Conservation (phyloP, 2,888 invertebrate genomes). For the Nasonia oneida region DNA sequence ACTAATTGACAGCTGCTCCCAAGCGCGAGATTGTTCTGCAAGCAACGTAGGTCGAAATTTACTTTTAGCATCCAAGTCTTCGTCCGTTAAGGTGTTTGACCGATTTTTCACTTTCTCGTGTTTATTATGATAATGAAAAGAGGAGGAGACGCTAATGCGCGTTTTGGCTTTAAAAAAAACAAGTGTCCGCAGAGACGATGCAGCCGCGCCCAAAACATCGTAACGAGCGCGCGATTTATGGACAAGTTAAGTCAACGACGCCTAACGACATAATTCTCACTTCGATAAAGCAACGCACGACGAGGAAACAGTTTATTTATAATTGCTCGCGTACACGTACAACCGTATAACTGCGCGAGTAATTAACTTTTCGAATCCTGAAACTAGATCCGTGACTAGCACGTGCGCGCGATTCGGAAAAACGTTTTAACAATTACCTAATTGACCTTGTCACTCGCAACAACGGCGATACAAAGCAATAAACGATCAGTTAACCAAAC, state of each 20-base stretch:
- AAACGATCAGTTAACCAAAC: background rate
- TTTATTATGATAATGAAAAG: too few species aligned
- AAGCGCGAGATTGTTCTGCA: background rate
- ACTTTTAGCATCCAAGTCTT: too few species aligned
- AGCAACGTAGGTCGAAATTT: background rate
- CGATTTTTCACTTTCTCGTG: background rate
- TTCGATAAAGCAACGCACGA: background rate
- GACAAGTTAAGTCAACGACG: background rate
- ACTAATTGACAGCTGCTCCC: background rate
- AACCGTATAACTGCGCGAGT: background rate
- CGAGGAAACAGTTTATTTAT: too few species aligned
- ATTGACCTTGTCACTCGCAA: background rate
- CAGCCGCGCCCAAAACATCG: background rate
- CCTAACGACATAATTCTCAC: background rate
- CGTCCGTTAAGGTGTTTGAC: background rate
- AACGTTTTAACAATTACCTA: background rate
- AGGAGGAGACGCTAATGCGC: too few species aligned
- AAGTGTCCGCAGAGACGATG: background rate
- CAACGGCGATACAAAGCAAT: background rate
- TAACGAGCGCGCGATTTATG: background rate
- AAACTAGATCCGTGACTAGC: background rate
- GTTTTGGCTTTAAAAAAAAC: background rate
- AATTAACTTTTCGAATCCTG: background rate
- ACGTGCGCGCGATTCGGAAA: background rate
- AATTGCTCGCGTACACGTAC: too few species aligned